Base-by-base conservation (phyloP, 2,113 vertebrate genomes). In the Emydocephalus ijimae region DNA sequence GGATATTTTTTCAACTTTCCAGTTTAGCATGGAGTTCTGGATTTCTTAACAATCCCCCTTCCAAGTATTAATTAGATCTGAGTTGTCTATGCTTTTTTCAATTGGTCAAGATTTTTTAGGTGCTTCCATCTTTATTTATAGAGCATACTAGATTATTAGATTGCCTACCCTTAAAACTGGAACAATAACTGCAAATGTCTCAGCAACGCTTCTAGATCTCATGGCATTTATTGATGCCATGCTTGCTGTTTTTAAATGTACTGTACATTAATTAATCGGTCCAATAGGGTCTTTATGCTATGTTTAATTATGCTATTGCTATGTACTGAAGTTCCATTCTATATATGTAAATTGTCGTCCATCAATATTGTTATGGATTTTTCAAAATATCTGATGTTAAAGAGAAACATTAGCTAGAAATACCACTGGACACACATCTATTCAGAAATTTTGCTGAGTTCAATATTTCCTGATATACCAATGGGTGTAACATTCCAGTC, bases 61-160 rank as follows among this genome's bases (percentile, higher is more conserved):
- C 34, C 74, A 81, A 81, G 34, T 23, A 43, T 81, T 81, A 43
- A 43, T 23, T 81, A 43, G 74, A 81, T 39, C 74, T 39, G 34
- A 81, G 74, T 34, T 8, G 9, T 21, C 74, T 43, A 43, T 43
- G 74, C 1, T 43, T 81, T 81, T 43, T 81, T 81, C 8, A 81
- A 43, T 21, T 21, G 34, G 3, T 18, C 74, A 81, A 81, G 74
- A 21, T 81, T 81, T 81, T 81, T 18, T 43, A 10, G 74, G 18
- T 39, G 34, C 74, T 23, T 81, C 18, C 18, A 94, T 94, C 95
- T 94, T 96, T 96, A 97, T 95, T 97, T 97, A 96, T 90, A 96
- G 90, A 95, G 92, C 86, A 96, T 94, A 92, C 87, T 94, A 95
- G 69, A 93, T 94, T 94, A 94, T 69, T 95, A 92, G 94, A 93